Percentiles rank a stretch among this genome's conserved stretches.
phyloP scores from a whole-genome alignment of 30 jellyfish, hydroid and myxozoan genomes.

The Cassiopea andromeda region DNA sequence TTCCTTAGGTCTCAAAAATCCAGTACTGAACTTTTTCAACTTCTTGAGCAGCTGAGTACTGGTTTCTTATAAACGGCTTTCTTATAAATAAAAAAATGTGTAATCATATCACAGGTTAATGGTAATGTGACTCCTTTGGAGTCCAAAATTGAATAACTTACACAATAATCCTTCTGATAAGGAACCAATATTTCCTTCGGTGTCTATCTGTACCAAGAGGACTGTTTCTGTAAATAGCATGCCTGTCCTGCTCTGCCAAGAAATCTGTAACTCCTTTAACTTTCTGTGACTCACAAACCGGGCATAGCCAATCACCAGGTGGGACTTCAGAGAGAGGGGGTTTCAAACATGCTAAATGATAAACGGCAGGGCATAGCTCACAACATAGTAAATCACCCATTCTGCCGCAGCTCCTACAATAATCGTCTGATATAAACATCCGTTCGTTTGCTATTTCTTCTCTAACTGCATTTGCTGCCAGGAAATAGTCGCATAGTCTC shows the following conservation, averaged over 20 bases:
- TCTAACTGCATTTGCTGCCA: constrained; percentile 74
- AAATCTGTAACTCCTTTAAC: constrained; percentile 94
- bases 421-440: constrained; percentile 93
- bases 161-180: constrained; percentile 85
- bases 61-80: too few species aligned
- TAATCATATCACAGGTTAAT: too few species aligned
- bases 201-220: constrained; percentile 96
- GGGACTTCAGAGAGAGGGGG: constrained; percentile 96
- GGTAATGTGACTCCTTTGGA: too few species aligned
- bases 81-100: too few species aligned
- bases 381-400: constrained; percentile 97
- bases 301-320: constrained; percentile 96
- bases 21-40: too few species aligned
- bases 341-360: constrained; percentile 91
- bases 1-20: too few species aligned
- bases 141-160: constrained; percentile 41
- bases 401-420: constrained; percentile 93
- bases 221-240: constrained; percentile 79
- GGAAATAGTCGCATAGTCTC: constrained; percentile 70
- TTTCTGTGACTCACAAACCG: constrained; percentile 90
- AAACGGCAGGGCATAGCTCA: constrained; percentile 96
- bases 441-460: constrained; percentile 95
- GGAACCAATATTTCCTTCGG: constrained; percentile 88
- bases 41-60: too few species aligned
- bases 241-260: constrained; percentile 79